Evolutionary conservation across 2,797 vertebrate genomes (phyloP), one percentile per base, ranked within the genome.

Genomic region (Percopsis omiscomaycus): DNA sequence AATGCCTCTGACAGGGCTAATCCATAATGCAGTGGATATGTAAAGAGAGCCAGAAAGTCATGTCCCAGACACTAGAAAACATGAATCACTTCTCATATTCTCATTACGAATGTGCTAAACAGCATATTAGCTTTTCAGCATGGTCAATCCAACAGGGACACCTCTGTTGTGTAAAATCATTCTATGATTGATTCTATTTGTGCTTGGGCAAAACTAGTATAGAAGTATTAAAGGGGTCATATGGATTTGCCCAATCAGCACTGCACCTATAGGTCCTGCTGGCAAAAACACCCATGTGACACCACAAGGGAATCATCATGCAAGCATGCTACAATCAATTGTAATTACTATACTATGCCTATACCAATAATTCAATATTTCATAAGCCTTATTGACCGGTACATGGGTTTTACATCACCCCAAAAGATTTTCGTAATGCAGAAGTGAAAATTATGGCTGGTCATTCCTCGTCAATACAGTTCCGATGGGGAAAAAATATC

Each of bases 1-100:
- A 88, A 89, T 81, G 80, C 84, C 86, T 79, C 74, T 70, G 82
- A 85, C 82, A 28, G 60, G 75, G 75, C 81, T 89, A 88, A 87
- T 87, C 80, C 78, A 81, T 79, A 82, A 80, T 82, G 85, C 84
- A 82, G 71, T 64, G 78, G 82, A 80, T 75, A 80, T 77, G 81
- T 78, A 80, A 79, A 82, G 74, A 68, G 61, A 84, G 83, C 61
- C 70, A 64, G 66, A 76, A 74, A 85, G 87, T 87, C 88, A 80
- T 49, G 71, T 77, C 70, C 56, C 45, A 72, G 68, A 76, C 77
- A 69, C 72, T 68, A 75, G 81, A 78, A 88, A 85, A 79, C 76
- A 84, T 74, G 80, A 84, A 84, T 89, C 84, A 80, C 75, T 74
- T 66, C 79, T 86, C 81, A 5, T 5, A 5, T 37, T 8, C 5